Conservation (phyloP, 2,797 vertebrate genomes). For the Betta splendens region DNA sequence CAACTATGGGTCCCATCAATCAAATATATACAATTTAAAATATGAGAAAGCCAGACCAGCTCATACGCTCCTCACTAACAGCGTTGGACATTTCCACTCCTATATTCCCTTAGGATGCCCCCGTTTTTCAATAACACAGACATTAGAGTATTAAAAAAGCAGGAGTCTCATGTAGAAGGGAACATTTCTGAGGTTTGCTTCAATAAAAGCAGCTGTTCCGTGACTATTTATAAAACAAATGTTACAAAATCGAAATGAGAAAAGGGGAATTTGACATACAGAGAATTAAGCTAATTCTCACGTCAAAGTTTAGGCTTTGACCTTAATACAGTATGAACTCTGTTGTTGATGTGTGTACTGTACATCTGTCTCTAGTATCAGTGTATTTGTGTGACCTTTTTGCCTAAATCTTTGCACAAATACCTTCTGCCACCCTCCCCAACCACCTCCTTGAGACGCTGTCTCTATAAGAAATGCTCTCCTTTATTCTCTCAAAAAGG, state of each 20-base stretch:
- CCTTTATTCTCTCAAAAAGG: no score
- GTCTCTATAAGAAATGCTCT: no score
- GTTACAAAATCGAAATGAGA: constrained; percentile 9
- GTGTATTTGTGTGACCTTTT: no score
- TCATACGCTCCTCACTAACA: background rate
- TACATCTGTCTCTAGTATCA: no score
- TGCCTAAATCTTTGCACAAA: no score
- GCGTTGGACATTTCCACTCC: background rate
- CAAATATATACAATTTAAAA: background rate
- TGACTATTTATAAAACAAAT: constrained; percentile 9
- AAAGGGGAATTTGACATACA: no score
- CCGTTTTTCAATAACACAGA: background rate
- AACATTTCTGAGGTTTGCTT: background rate
- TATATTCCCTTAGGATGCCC: background rate
- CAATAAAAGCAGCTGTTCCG: constrained; percentile 1
- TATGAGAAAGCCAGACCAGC: background rate
- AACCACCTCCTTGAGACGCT: no score
- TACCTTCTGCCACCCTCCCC: no score
- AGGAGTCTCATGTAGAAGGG: constrained; percentile 1
- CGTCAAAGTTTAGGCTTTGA: no score
- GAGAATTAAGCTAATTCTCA: no score
- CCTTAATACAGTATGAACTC: no score
- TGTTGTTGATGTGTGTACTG: no score
- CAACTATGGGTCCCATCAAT: background rate
- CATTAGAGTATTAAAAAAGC: background rate